phyloP scores from a whole-genome alignment of 2,113 vertebrate species.

The Pavo muticus region DNA sequence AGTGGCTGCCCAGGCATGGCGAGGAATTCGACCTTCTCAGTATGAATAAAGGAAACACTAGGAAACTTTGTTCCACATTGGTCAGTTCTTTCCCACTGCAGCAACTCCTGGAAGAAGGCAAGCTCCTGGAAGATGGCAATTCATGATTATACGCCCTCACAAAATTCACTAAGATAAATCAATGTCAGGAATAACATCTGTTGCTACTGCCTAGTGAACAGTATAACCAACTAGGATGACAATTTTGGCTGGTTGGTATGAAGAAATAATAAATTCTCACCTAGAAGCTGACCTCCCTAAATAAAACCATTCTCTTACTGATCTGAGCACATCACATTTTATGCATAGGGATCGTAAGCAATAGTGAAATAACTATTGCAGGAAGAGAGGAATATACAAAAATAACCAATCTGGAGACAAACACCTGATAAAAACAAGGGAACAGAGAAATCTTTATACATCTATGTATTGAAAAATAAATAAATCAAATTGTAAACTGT shows the following conservation, averaged over 20 bases:
- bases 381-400: background rate
- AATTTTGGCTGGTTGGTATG: background rate
- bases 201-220: background rate
- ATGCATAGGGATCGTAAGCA: background rate
- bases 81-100: background rate
- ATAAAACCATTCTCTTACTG: background rate
- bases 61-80: background rate
- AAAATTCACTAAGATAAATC: background rate
- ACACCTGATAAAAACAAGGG: background rate
- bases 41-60: background rate
- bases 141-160: background rate
- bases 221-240: background rate
- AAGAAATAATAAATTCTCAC: background rate
- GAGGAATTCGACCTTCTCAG: slow-evolving; percentile 34
- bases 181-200: background rate
- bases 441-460: background rate
- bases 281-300: background rate
- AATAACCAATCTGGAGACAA: background rate
- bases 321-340: background rate
- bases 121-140: background rate
- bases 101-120: background rate
- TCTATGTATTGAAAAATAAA: background rate
- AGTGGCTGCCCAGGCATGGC: background rate
- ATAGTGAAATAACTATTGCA: background rate
- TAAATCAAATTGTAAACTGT: background rate